These are phyloP conservation scores for Anneissia japonica DNA, from an alignment of 35 echinoderm and acorn worm species.

Conservation along the genomic window DNA sequence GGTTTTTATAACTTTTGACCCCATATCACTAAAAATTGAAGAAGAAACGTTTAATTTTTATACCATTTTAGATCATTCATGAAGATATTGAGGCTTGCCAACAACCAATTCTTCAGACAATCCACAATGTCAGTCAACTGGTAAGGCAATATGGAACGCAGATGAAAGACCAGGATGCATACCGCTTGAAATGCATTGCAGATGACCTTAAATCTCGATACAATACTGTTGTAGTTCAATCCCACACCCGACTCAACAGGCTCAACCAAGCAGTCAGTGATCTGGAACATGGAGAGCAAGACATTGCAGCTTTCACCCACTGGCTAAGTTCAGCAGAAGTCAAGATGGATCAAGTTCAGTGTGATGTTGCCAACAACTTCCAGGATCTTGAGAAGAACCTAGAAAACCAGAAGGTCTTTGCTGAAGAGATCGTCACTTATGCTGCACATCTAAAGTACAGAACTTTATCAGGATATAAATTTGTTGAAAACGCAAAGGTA, in stretches of 20 bases:
- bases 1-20: too few relatives aligned
- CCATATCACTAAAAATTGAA: too few relatives aligned
- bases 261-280: slow-evolving; percentile 61
- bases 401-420: slow-evolving; percentile 53
- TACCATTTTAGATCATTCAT: slow-evolving; percentile 46
- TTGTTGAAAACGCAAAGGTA: slow-evolving; percentile 88
- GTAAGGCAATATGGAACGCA: slow-evolving; percentile 65
- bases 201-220: slow-evolving; percentile 68
- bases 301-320: slow-evolving; percentile 61
- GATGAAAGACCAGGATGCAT: slow-evolving; percentile 73
- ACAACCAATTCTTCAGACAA: slow-evolving; percentile 82
- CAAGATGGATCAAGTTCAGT: slow-evolving; percentile 26
- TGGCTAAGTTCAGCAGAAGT: slow-evolving; percentile 64
- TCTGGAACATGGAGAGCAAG: slow-evolving; percentile 49
- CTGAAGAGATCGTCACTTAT: slow-evolving; percentile 74
- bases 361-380: slow-evolving; percentile 31
- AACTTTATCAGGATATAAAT: slow-evolving; percentile 84
- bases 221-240: slow-evolving; percentile 67
- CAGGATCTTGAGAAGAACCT: slow-evolving; percentile 50
- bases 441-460: slow-evolving; percentile 91
- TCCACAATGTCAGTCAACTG: slow-evolving; percentile 81
- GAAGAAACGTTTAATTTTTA: too few relatives aligned
- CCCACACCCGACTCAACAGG: slow-evolving; percentile 72
- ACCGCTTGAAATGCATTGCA: slow-evolving; percentile 74
- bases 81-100: slow-evolving; percentile 72